A percentile compares a stretch with the other conserved stretches of the same genome.
phyloP scores from a whole-genome alignment of 2,113 vertebrate species.

The Prietella phreatophila region DNA sequence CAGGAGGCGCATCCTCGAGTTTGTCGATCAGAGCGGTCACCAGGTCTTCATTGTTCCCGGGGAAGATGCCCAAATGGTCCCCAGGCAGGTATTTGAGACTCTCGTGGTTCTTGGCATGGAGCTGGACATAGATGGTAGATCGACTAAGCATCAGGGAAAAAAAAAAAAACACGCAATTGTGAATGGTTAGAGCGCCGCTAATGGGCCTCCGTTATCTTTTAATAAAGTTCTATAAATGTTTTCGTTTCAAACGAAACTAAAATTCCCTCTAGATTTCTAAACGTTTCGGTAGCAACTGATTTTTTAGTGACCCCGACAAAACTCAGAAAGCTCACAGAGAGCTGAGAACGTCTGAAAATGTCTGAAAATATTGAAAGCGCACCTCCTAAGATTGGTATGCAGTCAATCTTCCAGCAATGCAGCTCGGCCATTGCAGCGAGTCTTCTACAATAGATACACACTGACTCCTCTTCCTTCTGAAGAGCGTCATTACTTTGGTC shows the following conservation, averaged over 20 bases:
- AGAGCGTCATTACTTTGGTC: background rate
- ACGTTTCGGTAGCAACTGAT: background rate
- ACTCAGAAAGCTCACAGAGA: background rate
- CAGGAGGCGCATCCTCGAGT: slow-evolving; percentile 87
- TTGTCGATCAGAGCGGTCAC: slow-evolving; percentile 87
- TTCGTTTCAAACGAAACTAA: background rate
- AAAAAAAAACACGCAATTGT: background rate
- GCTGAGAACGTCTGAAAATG: background rate
- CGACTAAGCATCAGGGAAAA: slow-evolving; percentile 71
- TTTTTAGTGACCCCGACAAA: background rate
- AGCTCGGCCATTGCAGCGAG: background rate
- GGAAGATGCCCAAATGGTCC: slow-evolving; percentile 91
- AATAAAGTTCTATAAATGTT: background rate
- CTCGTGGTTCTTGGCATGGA: slow-evolving; percentile 86
- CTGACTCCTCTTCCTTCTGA: background rate
- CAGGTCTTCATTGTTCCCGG: slow-evolving; percentile 91
- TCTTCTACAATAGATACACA: background rate
- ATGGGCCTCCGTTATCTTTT: background rate
- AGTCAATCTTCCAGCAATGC: background rate
- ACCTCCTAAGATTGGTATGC: background rate
- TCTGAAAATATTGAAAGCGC: background rate
- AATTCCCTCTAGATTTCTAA: background rate
- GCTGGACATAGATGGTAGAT: slow-evolving; percentile 88
- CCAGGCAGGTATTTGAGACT: slow-evolving; percentile 87
- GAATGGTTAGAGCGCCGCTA: background rate